Percentiles rank a stretch among this genome's conserved stretches.
Conservation (phyloP, 2,888 invertebrate genomes). For the Herminia tarsipennalis region DNA sequence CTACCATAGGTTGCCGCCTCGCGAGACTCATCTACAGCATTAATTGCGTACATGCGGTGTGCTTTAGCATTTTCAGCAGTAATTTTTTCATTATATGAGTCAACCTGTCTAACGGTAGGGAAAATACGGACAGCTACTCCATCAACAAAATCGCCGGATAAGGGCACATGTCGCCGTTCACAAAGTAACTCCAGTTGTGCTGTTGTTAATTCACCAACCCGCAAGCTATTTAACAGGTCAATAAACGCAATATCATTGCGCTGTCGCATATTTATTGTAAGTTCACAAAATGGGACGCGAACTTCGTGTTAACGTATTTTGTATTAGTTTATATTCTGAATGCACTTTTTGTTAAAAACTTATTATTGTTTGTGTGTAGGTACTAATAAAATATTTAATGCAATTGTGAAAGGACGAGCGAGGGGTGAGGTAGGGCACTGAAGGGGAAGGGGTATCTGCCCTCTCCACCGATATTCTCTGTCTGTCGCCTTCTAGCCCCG, state of each 20-base stretch:
- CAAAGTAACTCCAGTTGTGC: not conserved
- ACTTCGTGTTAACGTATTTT: too few relatives aligned
- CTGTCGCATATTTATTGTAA: not conserved
- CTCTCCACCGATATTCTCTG: too few relatives aligned
- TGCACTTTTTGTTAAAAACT: too few relatives aligned
- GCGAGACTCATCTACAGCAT: not conserved
- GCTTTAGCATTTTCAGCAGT: not conserved
- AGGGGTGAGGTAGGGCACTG: too few relatives aligned
- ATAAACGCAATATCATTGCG: too few relatives aligned
- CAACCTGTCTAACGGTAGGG: not conserved
- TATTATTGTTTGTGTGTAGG: too few relatives aligned
- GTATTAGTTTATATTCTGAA: too few relatives aligned
- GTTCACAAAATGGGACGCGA: slow-evolving; percentile 1
- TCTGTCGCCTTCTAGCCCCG: too few relatives aligned
- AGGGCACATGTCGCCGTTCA: not conserved
- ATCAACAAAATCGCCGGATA: not conserved
- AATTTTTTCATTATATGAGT: not conserved
- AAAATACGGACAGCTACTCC: not conserved
- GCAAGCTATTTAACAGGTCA: not conserved
- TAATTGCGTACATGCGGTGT: not conserved
- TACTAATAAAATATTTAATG: too few relatives aligned
- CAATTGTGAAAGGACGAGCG: too few relatives aligned
- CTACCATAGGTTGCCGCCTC: not conserved
- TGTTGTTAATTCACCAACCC: not conserved
- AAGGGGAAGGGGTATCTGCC: too few relatives aligned